Evolutionary conservation across 1,140 invertebrate species (phyloP).

Genomic region (Zaprionus taronus): DNA sequence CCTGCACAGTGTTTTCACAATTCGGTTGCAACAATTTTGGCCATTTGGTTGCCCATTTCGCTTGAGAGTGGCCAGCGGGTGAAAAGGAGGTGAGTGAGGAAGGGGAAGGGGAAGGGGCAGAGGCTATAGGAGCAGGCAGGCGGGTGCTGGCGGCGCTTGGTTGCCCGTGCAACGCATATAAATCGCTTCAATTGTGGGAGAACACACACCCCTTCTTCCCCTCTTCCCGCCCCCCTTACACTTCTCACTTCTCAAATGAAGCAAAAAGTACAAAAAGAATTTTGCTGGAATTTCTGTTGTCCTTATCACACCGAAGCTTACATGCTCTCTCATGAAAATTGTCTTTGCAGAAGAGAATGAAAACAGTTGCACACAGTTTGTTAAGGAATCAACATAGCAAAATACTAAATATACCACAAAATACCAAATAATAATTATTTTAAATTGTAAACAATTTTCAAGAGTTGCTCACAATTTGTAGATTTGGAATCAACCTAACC

Average conservation of each 20-base stretch:
- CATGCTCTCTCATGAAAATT: not conserved
- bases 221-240: not conserved
- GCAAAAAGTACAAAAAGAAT: not conserved
- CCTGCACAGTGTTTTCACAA: slow-evolving; percentile 2
- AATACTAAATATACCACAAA: too few relatives aligned
- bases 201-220: not conserved
- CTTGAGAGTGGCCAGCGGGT: not conserved
- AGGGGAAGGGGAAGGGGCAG: not conserved
- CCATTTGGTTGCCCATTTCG: slow-evolving; percentile 54
- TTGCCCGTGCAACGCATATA: slow-evolving; percentile 63
- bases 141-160: not conserved
- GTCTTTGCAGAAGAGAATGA: too few relatives aligned
- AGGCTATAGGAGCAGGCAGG: not conserved
- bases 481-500: too few relatives aligned
- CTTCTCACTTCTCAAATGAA: not conserved
- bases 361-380: too few relatives aligned
- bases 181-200: slow-evolving; percentile 53
- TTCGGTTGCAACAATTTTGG: slow-evolving; percentile 27
- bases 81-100: not conserved
- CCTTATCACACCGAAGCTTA: not conserved
- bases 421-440: too few relatives aligned
- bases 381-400: too few relatives aligned
- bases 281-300: not conserved
- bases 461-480: too few relatives aligned
- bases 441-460: too few relatives aligned